Base-by-base conservation (phyloP, 2,888 invertebrate species). In the Apamea monoglypha region DNA sequence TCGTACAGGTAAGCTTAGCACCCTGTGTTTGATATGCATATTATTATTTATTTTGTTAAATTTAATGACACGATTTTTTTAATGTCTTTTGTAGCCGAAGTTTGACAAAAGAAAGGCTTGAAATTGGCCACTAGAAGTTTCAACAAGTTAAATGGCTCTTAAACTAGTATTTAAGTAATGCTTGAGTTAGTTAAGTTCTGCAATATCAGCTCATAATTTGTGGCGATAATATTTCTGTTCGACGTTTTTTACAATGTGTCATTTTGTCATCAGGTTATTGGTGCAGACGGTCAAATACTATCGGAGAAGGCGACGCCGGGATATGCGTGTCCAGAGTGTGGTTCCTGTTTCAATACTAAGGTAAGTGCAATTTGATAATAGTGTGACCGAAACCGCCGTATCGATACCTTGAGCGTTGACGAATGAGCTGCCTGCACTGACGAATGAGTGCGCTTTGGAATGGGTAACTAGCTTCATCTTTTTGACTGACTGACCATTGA, bases 301-400 rank as follows among this genome's bases (percentile, higher is more conserved):
- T 81, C 95, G 2, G 97, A 97, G 75, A 97, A 97, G 74, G 86
- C 94, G 3, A 90, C 95, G 6, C 95, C 96, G 0, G 96, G 95
- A 0, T 97, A 97, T 72, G 94, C 94, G 3, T 97, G 97, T 90
- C 96, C 96, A 0, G 97, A 97, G 82, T 97, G 97, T 76, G 97
- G 97, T 0, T 97, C 97, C 3, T 97, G 97, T 91, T 97, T 97
- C 85, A 97, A 97, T 83, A 97, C 94, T 2, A 97, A 97, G 96
- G 97, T 97, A 84, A 32, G 70, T 56, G n/a, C 12, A 4, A n/a
- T 32, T 67, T 50, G 16, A 66, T 40, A 12, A 36, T 36, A 64
- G 12, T 25, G 25, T 21, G 21, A 36, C 5, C 0, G 4, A 32
- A 36, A 64, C 21, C 3, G 32, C 32, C 21, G 18, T 63, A 32